Evolutionary conservation across 2,113 vertebrate species (phyloP), one percentile per base, ranked within the genome.

Genomic region (Embiotoca jacksoni): DNA sequence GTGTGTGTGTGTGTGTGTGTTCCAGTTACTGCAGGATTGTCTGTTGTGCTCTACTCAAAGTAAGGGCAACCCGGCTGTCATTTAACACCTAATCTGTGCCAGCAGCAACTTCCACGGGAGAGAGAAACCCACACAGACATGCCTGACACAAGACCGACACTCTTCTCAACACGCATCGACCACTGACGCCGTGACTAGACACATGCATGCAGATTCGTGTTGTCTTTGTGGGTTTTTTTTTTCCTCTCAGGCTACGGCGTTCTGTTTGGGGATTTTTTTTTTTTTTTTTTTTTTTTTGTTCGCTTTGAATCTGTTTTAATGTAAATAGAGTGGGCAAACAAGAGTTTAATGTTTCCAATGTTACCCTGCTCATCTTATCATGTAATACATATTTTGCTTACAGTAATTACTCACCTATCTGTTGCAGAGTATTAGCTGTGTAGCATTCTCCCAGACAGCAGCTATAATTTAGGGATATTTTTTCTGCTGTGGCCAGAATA

Each of bases 401-500:
- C 33, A 54, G 58, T 75, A 87, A 85, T 85, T 78, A 72, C 33
- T 76, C 10, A 30, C 15, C 3, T 54, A 44, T 33, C 55, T 72
- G 13, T 36, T 69, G 32, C 14, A 61, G 73, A 68, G 68, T 31
- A 64, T 78, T 75, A 66, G 50, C 41, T 62, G 5, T 32, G 23
- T 8, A 39, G 11, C 65, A 62, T 75, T 85, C 73, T 84, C 72
- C 61, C 78, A 78, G 61, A 50, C 55, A 82, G 35, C 58, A 59
- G 64, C 50, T 77, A 49, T 83, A 80, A 82, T 91, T 82, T 88
- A 77, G 37, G 62, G 80, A 75, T 83, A 69, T 57, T 67, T 67
- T 50, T 64, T 14, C n/a, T 55, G 33, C 53, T 69, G 37, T 61
- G 52, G 32, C 49, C 52, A 53, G 13, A 36, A n/a, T 55, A 47